Percentiles rank a stretch among this genome's conserved stretches.
These are phyloP conservation scores for Antheraea mylitta DNA, from an alignment of 1,140 invertebrate genomes.

Conservation along the genomic window DNA sequence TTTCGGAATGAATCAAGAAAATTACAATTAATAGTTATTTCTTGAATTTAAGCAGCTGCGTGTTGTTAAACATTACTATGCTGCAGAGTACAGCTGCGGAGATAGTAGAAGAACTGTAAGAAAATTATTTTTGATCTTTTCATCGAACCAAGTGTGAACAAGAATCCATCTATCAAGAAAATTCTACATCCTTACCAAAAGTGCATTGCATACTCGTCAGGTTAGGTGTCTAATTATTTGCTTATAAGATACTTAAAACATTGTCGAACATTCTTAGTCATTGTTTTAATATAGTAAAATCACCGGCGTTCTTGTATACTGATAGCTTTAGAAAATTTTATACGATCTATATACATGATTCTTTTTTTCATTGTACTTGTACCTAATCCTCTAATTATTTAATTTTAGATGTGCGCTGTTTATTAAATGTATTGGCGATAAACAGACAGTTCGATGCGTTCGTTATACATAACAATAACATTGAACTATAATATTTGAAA, in stretches of 20 bases:
- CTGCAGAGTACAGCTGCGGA: background rate
- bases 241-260: no score
- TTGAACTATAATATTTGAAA: background rate
- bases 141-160: conserved; percentile 61
- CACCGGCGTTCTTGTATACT: no score
- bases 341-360: no score
- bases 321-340: no score
- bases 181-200: conserved; percentile 33
- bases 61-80: no score
- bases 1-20: conserved; percentile 31
- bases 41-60: no score
- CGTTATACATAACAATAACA: background rate
- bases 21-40: background rate
- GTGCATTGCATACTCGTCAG: conserved; percentile 37
- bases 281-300: no score
- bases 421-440: no score
- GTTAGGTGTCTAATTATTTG: conserved; percentile 22
- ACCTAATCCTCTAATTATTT: no score
- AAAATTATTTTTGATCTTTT: conserved; percentile 45
- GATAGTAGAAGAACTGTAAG: conserved; percentile 5
- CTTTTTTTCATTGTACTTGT: no score
- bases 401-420: no score
- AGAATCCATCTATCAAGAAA: conserved; percentile 43
- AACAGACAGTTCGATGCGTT: background rate
- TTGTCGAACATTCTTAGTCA: no score